phyloP scores from a whole-genome alignment of 2,888 invertebrate genomes.

The Scrobipalpa costella region DNA sequence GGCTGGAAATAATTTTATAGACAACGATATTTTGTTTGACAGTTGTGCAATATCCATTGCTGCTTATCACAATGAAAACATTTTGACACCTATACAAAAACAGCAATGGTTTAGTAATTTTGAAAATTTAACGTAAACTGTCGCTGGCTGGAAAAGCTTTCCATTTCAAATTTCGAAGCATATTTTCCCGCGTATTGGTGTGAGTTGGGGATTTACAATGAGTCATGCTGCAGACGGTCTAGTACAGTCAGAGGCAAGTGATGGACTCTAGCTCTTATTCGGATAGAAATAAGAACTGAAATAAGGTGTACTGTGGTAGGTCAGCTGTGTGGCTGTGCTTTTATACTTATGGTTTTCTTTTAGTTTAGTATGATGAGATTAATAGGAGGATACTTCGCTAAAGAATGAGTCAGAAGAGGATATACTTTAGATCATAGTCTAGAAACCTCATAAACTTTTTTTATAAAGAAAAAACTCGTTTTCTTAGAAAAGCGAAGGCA shows the following conservation, averaged over 20 bases:
- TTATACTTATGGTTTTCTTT: no score
- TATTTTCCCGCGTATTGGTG: constrained; percentile 38
- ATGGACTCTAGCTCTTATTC: not conserved
- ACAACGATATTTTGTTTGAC: not conserved
- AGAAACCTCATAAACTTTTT: no score
- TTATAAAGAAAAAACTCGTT: no score
- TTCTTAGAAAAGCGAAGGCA: no score
- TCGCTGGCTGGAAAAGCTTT: constrained; percentile 2
- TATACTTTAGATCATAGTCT: no score
- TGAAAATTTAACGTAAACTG: not conserved
- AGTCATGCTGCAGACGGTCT: constrained; percentile 59
- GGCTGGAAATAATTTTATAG: not conserved
- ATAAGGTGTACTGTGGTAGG: no score
- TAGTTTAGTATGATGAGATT: no score
- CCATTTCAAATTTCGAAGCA: not conserved
- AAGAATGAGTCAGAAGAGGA: no score
- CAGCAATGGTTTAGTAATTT: not conserved
- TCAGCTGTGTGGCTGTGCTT: no score
- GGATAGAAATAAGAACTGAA: no score
- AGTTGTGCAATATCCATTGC: not conserved
- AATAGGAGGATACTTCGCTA: no score
- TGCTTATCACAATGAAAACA: not conserved
- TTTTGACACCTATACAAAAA: not conserved
- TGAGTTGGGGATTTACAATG: constrained; percentile 65
- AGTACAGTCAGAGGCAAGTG: not conserved